Base-by-base conservation (phyloP, 2,797 vertebrate genomes). In the Cephalopachus bancanus region DNA sequence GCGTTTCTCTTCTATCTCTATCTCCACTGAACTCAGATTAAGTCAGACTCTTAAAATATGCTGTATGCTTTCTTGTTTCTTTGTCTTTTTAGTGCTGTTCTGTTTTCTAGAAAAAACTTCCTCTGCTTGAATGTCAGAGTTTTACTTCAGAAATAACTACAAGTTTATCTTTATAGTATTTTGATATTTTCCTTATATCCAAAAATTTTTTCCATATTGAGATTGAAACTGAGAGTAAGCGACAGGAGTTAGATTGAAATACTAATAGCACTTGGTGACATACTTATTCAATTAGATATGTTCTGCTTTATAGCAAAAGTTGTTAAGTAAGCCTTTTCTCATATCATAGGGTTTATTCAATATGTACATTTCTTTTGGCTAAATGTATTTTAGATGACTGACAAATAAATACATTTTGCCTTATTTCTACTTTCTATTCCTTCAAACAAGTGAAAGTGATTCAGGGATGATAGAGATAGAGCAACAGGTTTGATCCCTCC, bases 171-270 rank as follows among this genome's bases (percentile, higher is more conserved):
- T n/a, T 55, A 79, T 24, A 22, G n/a, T 26, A 69, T 30, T 90
- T 75, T 37, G 3, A 84, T 69, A 76, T 7, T 37, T 76, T 76
- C 11, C 79, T 10, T 84, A 62, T n/a, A 85, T 8, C 3, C 11
- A 93, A 67, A 88, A 1, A 7, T 55, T 85, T 75, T 81, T 49
- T 89, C 2, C 22, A 79, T 28, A 55, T 86, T 83, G 28, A 92
- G 37, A 49, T 20, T 85, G 17, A 85, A 89, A 37, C 79, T 28
- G 26, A 95, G 24, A 92, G 20, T 49, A 44, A 89, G 28, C 53
- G 80, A 30, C 5, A 83, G 24, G 64, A 81, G 30, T n/a, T 22
- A 83, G 79, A 92, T 83, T 86, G 78, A 15, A 95, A 89, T 28
- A 53, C 44, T 85, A 62, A 10, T 49, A 78, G 28, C 30, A 65